These are phyloP conservation scores for Sphaeramia orbicularis DNA, from an alignment of 2,797 vertebrate genomes.

Conservation along the genomic window DNA sequence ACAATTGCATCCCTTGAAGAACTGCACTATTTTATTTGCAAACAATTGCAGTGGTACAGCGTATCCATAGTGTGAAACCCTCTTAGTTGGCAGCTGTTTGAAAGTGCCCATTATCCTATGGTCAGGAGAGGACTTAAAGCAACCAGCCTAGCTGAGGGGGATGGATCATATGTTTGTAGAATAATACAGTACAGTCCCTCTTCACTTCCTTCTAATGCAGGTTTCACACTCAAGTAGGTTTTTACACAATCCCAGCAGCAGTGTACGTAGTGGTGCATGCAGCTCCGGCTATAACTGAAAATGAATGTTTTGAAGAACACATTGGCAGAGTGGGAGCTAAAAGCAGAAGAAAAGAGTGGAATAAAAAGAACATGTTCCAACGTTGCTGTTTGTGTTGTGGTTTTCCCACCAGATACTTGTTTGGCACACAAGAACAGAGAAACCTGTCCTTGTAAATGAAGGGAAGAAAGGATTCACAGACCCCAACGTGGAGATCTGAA, in stretches of 20 bases:
- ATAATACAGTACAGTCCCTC: slow-evolving; percentile 19
- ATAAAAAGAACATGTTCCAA: slow-evolving; percentile 51
- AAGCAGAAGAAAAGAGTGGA: slow-evolving; percentile 43
- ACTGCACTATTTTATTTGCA: slow-evolving; percentile 7
- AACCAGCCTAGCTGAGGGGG: slow-evolving; percentile 14
- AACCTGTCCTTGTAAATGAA: slow-evolving; percentile 97
- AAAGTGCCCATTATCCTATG: slow-evolving; percentile 43
- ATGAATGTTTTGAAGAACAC: slow-evolving; percentile 54
- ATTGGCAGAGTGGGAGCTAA: slow-evolving; percentile 36
- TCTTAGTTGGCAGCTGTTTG: slow-evolving; percentile 14
- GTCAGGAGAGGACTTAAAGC: slow-evolving; percentile 20
- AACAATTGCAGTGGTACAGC: slow-evolving; percentile 6
- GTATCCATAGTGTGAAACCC: slow-evolving; percentile 2
- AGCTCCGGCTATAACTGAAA: slow-evolving; percentile 23
- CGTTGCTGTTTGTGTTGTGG: slow-evolving; percentile 38
- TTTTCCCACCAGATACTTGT: slow-evolving; percentile 91
- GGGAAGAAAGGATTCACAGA: slow-evolving; percentile 99
- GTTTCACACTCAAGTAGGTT: slow-evolving; percentile 62
- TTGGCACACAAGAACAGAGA: slow-evolving; percentile 99
- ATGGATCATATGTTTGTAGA: slow-evolving; percentile 29
- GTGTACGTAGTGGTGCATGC: background rate
- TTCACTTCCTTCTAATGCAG: slow-evolving; percentile 46
- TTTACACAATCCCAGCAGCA: slow-evolving; percentile 41
- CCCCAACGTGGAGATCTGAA: slow-evolving; percentile 96
- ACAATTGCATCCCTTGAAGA: slow-evolving; percentile 26